phyloP scores from a whole-genome alignment of 2,113 vertebrate species.

The Thryonomys swinderianus region DNA sequence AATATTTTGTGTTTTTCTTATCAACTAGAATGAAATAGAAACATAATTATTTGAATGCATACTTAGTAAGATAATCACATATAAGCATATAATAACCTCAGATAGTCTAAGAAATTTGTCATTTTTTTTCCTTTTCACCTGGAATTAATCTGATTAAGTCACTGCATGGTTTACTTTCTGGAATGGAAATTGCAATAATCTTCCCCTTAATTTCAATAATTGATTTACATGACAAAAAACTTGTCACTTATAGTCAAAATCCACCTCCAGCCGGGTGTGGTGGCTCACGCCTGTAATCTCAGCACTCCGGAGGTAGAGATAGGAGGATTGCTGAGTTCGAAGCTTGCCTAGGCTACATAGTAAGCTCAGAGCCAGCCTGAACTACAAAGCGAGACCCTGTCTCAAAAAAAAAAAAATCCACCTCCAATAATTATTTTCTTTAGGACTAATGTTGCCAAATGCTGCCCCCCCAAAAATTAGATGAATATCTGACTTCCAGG shows the following conservation, averaged over 20 bases:
- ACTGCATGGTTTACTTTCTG: slow-evolving; percentile 71
- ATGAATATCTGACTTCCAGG: slow-evolving; percentile 22
- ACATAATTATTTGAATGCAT: slow-evolving; percentile 70
- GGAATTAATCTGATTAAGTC: slow-evolving; percentile 78
- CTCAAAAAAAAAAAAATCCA: too few species aligned
- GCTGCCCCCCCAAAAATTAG: slow-evolving; percentile 39
- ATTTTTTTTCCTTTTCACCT: slow-evolving; percentile 61
- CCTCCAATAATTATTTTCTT: slow-evolving; percentile 37
- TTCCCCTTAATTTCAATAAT: slow-evolving; percentile 74
- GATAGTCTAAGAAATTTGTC: slow-evolving; percentile 68
- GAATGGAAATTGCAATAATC: slow-evolving; percentile 74
- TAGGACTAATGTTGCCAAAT: slow-evolving; percentile 18
- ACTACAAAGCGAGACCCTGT: too few species aligned
- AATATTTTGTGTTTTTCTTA: slow-evolving; percentile 40
- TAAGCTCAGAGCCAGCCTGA: too few species aligned
- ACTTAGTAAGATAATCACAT: slow-evolving; percentile 50
- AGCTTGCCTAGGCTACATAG: too few species aligned
- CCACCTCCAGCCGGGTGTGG: too few species aligned
- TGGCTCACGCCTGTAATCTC: too few species aligned
- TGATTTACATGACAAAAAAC: slow-evolving; percentile 76
- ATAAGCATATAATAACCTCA: slow-evolving; percentile 66
- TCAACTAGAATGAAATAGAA: slow-evolving; percentile 76
- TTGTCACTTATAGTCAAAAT: slow-evolving; percentile 48
- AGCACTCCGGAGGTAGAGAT: too few species aligned
- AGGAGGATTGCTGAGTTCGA: too few species aligned